A percentile compares a stretch with the other conserved stretches of the same genome.
Evolutionary conservation across 2,797 vertebrate species (phyloP).

Genomic region (Spinus olivaceus): DNA sequence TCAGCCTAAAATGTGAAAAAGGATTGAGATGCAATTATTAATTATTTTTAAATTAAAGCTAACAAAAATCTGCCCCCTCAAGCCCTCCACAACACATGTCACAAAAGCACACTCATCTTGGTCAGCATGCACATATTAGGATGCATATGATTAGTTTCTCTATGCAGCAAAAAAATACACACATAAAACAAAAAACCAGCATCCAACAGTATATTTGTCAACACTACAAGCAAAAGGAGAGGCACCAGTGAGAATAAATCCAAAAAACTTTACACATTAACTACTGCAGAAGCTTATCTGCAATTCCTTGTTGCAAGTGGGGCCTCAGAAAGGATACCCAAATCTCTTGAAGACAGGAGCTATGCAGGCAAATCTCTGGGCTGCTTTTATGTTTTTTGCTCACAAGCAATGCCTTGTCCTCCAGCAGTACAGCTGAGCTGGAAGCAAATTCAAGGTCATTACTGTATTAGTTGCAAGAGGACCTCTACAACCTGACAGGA

Average conservation of each 20-base stretch:
- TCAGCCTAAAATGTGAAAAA: not conserved
- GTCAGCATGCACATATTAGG: not conserved
- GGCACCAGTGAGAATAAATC: not conserved
- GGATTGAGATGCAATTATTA: not conserved
- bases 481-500: conserved; percentile 18
- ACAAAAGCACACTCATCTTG: not conserved
- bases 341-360: not conserved
- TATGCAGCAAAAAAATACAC: not conserved
- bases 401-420: conserved; percentile 55
- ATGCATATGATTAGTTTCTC: not conserved
- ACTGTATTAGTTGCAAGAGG: conserved; percentile 35
- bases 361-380: conserved; percentile 35
- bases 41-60: not conserved
- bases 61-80: fast-evolving
- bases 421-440: conserved; percentile 41
- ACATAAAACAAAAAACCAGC: not conserved
- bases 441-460: conserved; percentile 55
- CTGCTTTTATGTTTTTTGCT: conserved; percentile 32
- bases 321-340: conserved; percentile 48
- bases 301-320: not conserved
- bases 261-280: conserved; percentile 13
- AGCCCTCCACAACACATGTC: not conserved
- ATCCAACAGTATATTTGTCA: not conserved
- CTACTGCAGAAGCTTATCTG: conserved; percentile 44
- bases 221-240: not conserved